A percentile compares a stretch with the other conserved stretches of the same genome.
phyloP scores from a whole-genome alignment of 2,797 vertebrate species.

The Anolis apletophallus region DNA sequence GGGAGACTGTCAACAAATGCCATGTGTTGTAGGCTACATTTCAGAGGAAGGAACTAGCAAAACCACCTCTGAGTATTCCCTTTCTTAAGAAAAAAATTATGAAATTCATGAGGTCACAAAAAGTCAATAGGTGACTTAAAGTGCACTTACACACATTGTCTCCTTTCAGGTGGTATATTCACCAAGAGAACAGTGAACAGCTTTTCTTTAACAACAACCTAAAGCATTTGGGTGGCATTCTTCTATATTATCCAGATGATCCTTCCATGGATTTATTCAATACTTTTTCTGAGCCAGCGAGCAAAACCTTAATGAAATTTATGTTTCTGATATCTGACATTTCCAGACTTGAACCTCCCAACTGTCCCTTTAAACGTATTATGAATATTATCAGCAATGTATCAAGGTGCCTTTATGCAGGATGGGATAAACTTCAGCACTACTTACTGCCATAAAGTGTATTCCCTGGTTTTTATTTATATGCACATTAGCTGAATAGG shows the following conservation, averaged over 20 bases:
- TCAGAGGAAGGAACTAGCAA: too few relatives aligned
- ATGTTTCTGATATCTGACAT: constrained; percentile 69
- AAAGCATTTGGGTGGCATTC: neutral
- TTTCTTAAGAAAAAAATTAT: too few relatives aligned
- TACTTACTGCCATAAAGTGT: constrained; percentile 84
- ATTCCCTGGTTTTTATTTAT: constrained; percentile 85
- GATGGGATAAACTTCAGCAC: constrained; percentile 83
- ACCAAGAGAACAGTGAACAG: neutral
- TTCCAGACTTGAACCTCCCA: constrained; percentile 71
- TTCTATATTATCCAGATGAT: constrained; percentile 31
- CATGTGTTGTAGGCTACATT: too few relatives aligned
- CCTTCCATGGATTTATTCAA: constrained; percentile 38
- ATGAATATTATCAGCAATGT: constrained; percentile 83
- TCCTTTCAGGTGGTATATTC: neutral
- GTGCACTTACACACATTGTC: neutral
- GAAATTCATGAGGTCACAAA: too few relatives aligned
- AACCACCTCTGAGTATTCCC: too few relatives aligned
- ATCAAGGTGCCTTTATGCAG: constrained; percentile 83
- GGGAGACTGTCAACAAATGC: too few relatives aligned
- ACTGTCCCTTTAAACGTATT: constrained; percentile 78
- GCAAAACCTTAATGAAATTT: constrained; percentile 72
- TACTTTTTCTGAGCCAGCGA: constrained; percentile 64
- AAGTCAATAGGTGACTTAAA: too few relatives aligned
- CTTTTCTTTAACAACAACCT: constrained; percentile 25
- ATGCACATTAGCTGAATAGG: constrained; percentile 83